phyloP scores from a whole-genome alignment of 2,113 vertebrate species.

The Cichladusa arquata region DNA sequence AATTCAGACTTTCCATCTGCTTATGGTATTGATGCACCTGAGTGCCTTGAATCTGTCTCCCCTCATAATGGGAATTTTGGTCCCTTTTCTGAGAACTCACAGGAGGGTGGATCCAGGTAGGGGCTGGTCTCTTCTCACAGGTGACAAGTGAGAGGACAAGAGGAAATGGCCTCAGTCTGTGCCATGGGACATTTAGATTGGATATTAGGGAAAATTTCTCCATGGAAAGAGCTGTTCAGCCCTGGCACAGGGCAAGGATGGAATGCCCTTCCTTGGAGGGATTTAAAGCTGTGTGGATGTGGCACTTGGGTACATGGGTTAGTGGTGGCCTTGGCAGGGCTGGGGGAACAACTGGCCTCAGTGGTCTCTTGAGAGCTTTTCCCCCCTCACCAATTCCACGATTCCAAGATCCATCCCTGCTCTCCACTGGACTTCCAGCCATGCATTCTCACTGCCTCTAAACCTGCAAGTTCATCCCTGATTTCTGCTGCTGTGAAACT shows the following conservation, averaged over 20 bases:
- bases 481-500: background rate
- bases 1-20: background rate
- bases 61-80: background rate
- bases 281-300: background rate
- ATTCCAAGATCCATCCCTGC: background rate
- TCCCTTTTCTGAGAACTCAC: background rate
- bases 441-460: background rate
- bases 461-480: background rate
- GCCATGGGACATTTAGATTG: background rate
- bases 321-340: background rate
- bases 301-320: background rate
- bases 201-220: background rate
- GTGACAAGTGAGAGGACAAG: background rate
- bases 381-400: background rate
- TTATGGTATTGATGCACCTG: background rate
- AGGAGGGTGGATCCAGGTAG: background rate
- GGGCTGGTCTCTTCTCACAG: background rate
- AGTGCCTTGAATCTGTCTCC: background rate
- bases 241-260: background rate
- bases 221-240: background rate
- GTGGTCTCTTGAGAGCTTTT: background rate
- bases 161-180: background rate
- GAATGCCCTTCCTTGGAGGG: background rate
- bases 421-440: background rate
- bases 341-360: background rate